Conservation (phyloP, 2,113 vertebrate genomes). For the Vidua chalybeata region DNA sequence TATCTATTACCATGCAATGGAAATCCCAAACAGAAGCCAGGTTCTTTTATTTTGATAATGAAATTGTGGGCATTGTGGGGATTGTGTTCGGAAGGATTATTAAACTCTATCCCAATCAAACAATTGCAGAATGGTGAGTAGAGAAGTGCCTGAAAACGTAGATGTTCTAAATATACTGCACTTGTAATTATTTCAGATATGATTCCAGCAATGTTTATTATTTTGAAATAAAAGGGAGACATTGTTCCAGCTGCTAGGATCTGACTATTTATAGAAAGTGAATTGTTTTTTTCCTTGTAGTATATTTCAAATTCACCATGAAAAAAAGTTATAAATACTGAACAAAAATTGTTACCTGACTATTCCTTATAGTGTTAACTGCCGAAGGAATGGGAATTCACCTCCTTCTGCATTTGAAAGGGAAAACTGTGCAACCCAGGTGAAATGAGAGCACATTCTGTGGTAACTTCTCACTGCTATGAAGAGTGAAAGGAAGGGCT, state of each 20-base stretch:
- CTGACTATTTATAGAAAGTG: background rate
- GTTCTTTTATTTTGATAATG: background rate
- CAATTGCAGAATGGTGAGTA: background rate
- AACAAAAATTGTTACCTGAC: background rate
- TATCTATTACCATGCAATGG: background rate
- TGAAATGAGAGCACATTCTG: background rate
- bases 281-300: background rate
- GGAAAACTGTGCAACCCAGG: background rate
- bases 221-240: background rate
- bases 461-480: background rate
- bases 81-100: background rate
- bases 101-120: background rate
- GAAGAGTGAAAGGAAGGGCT: conserved; percentile 14
- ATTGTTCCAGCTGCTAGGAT: background rate
- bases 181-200: background rate
- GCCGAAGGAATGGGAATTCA: background rate
- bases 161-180: background rate
- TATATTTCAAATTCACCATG: background rate
- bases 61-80: background rate
- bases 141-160: background rate
- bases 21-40: background rate
- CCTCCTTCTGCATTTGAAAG: background rate
- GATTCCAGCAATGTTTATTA: background rate
- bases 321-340: background rate
- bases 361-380: background rate